Conservation (phyloP, 2,888 invertebrate species). For the Nymphalis urticae region DNA sequence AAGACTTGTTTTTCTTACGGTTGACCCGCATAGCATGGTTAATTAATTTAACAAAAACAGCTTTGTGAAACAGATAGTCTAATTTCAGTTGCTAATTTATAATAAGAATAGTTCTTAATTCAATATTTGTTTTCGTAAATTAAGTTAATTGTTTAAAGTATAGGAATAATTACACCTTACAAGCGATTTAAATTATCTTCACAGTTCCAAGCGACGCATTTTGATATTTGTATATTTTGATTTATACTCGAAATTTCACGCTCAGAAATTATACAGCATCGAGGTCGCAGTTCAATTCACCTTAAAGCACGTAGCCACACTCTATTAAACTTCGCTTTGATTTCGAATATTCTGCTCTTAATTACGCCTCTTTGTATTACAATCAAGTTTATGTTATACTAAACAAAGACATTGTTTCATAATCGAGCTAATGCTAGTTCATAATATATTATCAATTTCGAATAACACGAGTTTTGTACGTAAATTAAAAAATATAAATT, state of each 20-base stretch:
- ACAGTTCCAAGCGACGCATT: background rate
- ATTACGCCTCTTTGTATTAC: slow-evolving; percentile 37
- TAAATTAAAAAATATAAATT: background rate
- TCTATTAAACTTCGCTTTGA: slow-evolving; percentile 40
- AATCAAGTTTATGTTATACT: slow-evolving; percentile 19
- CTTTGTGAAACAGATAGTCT: no score
- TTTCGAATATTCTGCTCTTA: slow-evolving; percentile 41
- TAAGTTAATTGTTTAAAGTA: background rate
- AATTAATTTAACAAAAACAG: slow-evolving; percentile 20
- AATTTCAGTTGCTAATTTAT: no score
- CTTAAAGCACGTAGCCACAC: slow-evolving; percentile 35
- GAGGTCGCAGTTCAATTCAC: slow-evolving; percentile 26
- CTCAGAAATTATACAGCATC: slow-evolving; percentile 12
- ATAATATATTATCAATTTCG: background rate
- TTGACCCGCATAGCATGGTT: slow-evolving; percentile 8
- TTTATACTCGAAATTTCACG: slow-evolving; percentile 8
- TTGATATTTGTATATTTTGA: background rate
- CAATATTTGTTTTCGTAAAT: background rate
- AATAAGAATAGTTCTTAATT: background rate
- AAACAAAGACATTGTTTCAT: slow-evolving; percentile 20
- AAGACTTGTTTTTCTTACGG: slow-evolving; percentile 15
- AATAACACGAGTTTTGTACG: background rate
- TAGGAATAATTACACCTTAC: background rate
- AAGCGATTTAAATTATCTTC: slow-evolving; percentile 1
- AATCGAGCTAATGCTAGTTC: slow-evolving; percentile 6